phyloP scores from a whole-genome alignment of 2,797 vertebrate genomes.

The Syncerus caffer region DNA sequence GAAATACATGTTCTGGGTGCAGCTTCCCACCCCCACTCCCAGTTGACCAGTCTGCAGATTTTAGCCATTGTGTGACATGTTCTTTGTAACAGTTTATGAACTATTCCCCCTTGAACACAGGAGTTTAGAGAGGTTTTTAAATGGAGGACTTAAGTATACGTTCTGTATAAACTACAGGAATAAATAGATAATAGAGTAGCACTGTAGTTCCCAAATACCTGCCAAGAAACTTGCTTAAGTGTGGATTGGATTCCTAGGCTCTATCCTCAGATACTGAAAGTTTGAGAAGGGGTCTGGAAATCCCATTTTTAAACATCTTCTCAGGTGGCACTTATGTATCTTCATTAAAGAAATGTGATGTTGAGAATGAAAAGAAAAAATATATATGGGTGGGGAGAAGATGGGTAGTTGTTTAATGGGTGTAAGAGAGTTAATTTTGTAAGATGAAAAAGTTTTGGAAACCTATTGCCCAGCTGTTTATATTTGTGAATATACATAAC shows the following conservation, averaged over 20 bases:
- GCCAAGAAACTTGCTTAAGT: neutral
- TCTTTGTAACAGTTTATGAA: neutral
- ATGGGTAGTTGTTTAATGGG: neutral
- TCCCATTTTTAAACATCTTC: conserved; percentile 18
- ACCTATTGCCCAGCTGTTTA: neutral
- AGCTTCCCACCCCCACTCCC: neutral
- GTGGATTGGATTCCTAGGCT: neutral
- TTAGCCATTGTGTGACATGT: neutral
- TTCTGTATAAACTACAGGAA: neutral
- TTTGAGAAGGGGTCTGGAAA: conserved; percentile 1
- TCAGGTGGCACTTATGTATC: neutral
- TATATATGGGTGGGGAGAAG: neutral
- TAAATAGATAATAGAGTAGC: neutral
- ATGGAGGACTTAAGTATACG: neutral
- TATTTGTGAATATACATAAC: neutral
- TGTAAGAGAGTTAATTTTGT: neutral
- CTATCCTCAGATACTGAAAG: neutral
- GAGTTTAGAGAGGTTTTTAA: conserved; percentile 14
- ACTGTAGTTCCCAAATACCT: neutral
- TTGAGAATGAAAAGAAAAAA: neutral
- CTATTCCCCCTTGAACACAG: neutral
- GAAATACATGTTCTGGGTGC: neutral
- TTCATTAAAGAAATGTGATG: conserved; percentile 14
- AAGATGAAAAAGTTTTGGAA: neutral
- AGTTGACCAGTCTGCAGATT: neutral